A percentile compares a stretch with the other conserved stretches of the same genome.
Evolutionary conservation across 2,888 invertebrate genomes (phyloP).

Genomic region (Mythimna loreyi): DNA sequence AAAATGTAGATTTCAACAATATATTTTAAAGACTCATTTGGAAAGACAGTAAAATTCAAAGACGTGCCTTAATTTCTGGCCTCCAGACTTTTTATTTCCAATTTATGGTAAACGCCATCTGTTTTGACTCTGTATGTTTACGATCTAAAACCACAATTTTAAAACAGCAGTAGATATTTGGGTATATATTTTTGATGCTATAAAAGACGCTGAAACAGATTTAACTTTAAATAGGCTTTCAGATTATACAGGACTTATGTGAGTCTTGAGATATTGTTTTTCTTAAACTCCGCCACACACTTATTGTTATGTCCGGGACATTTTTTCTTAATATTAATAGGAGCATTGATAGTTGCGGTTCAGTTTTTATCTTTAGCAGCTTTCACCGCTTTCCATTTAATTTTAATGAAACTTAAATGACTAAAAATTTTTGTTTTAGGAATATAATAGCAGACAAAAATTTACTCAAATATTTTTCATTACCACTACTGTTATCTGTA

Average conservation of each 20-base stretch:
- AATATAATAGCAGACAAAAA: too few relatives aligned
- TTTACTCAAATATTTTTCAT: too few relatives aligned
- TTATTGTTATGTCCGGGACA: too few relatives aligned
- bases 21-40: constrained; percentile 16
- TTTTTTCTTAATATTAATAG: too few relatives aligned
- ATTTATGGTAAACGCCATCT: constrained; percentile 43
- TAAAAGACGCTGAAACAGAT: neutral
- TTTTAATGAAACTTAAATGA: too few relatives aligned
- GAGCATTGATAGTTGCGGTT: too few relatives aligned
- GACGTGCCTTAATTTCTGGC: constrained; percentile 10
- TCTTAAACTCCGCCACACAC: neutral
- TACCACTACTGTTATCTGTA: too few relatives aligned
- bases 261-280: neutral
- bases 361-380: too few relatives aligned
- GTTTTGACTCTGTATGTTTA: constrained; percentile 16
- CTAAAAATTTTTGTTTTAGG: too few relatives aligned
- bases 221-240: neutral
- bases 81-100: constrained; percentile 33
- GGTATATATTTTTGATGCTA: too few relatives aligned
- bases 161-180: neutral
- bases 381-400: too few relatives aligned
- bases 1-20: constrained; percentile 30
- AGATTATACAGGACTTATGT: neutral
- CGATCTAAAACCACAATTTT: neutral
- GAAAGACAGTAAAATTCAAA: constrained; percentile 24